A percentile compares a stretch with the other conserved stretches of the same genome.
Evolutionary conservation across 2,113 vertebrate genomes (phyloP).

Genomic region (Rhinopomastus cyanomelas): DNA sequence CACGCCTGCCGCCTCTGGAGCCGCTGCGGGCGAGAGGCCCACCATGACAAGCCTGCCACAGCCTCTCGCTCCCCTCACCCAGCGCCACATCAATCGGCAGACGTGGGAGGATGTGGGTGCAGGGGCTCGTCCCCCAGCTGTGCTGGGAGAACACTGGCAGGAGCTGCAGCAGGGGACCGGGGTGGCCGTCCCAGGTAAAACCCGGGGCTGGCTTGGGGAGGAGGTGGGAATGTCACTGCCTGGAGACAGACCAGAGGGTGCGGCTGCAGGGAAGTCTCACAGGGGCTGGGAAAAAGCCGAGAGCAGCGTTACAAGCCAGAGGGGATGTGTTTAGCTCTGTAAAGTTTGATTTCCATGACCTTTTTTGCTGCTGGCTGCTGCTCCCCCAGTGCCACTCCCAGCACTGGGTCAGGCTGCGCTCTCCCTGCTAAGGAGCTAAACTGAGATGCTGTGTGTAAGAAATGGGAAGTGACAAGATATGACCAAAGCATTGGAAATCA

Average conservation of each 20-base stretch:
- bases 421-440: conserved; percentile 87
- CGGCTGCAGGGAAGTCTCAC: not conserved
- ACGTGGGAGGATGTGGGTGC: rapidly evolving
- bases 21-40: not conserved
- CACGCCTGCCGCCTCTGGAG: not conserved
- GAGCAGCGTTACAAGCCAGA: not conserved
- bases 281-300: not conserved
- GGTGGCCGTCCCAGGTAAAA: not conserved
- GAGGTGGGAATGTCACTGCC: not conserved
- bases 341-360: conserved; percentile 7
- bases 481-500: conserved; percentile 99
- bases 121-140: not conserved
- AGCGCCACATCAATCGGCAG: not conserved
- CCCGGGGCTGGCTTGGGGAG: not conserved
- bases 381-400: conserved; percentile 3
- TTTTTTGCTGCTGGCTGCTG: conserved; percentile 20
- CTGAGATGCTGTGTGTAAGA: conserved; percentile 94
- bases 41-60: not conserved
- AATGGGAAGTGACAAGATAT: conserved; percentile 99
- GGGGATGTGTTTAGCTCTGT: not conserved
- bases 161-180: not conserved
- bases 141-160: not conserved
- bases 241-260: not conserved
- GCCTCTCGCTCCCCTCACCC: not conserved
- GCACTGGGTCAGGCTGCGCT: conserved; percentile 71